These are phyloP conservation scores for Camponotus pennsylvanicus DNA, from an alignment of 1,140 invertebrate species.

Conservation along the genomic window DNA sequence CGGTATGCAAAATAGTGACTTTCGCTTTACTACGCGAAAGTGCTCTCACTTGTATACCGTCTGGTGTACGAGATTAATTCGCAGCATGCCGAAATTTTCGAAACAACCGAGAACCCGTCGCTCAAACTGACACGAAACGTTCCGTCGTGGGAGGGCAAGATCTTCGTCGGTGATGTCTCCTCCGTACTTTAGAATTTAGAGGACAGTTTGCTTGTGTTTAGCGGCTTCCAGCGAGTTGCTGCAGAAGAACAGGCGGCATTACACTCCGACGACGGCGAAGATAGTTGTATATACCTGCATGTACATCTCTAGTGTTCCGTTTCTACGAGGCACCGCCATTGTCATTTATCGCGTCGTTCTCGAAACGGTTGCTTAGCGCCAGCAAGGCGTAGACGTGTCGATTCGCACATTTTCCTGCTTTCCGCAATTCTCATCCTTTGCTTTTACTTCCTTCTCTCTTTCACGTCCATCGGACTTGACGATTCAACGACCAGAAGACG, in stretches of 20 bases:
- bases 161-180: slow-evolving; percentile 51
- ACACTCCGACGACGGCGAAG: slow-evolving; percentile 40
- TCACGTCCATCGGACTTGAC: neutral
- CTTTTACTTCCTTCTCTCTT: neutral
- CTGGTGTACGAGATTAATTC: slow-evolving; percentile 53
- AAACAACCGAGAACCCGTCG: slow-evolving; percentile 49
- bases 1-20: slow-evolving; percentile 40
- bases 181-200: slow-evolving; percentile 49
- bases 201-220: slow-evolving; percentile 62
- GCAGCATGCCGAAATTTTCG: slow-evolving; percentile 52
- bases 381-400: slow-evolving; percentile 48
- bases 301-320: slow-evolving; percentile 33
- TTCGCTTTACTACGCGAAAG: slow-evolving; percentile 40
- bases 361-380: slow-evolving; percentile 33
- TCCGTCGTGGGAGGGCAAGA: slow-evolving; percentile 18
- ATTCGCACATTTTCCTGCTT: slow-evolving; percentile 56
- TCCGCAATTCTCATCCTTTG: slow-evolving; percentile 22
- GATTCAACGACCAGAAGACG: neutral
- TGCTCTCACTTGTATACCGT: slow-evolving; percentile 46
- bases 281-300: slow-evolving; percentile 54
- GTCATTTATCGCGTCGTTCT: slow-evolving; percentile 59
- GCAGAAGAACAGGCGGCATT: slow-evolving; percentile 46
- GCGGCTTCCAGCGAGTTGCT: slow-evolving; percentile 53
- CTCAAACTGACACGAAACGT: slow-evolving; percentile 51
- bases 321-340: slow-evolving; percentile 34